Evolutionary conservation across 2,888 invertebrate genomes (phyloP), one percentile per base, ranked within the genome.

Genomic region (Ceramica pisi): DNA sequence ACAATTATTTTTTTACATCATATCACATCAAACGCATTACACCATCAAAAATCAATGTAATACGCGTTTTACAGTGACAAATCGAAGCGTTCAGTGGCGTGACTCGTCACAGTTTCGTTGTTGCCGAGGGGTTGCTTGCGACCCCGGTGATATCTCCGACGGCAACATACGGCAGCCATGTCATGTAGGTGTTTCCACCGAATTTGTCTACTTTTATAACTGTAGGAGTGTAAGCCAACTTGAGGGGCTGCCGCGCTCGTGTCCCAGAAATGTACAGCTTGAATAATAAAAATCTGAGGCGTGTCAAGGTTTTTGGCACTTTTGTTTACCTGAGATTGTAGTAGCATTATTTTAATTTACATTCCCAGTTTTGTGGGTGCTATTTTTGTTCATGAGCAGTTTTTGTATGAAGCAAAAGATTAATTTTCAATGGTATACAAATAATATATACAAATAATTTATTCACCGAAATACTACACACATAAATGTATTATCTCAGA

Each of bases 111-210:
- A 83, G 90, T 94, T 89, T 85, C 78, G 80, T 84, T 86, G 84
- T 77, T 72, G 74, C 66, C 87, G 81, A 83, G 86, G 87, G 86
- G 86, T 77, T 75, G 78, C 81, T 82, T 89, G 90, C 85, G 85
- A 86, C 85, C 81, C 87, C 83, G 92, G 95, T 83, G 95, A 95
- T 95, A 93, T 95, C 95, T 88, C 95, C 91, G 84, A 85, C 80
- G 80, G 87, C 84, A 84, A 87, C 89, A 87, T 86, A 83, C 85
- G 81, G 71, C 76, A 68, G 75, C 67, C 84, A 73, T 88, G 82
- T 88, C 87, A 84, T 82, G 81, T 86, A 84, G 80, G 84, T 86
- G 84, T 84, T 78, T 76, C 80, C 73, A 75, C 71, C 56, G 66
- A 79, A 85, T 74, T 82, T 74, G 75, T 77, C 71, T 77, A 77